Base-by-base conservation (phyloP, 2,888 invertebrate genomes). In the Eupeodes luniger region DNA sequence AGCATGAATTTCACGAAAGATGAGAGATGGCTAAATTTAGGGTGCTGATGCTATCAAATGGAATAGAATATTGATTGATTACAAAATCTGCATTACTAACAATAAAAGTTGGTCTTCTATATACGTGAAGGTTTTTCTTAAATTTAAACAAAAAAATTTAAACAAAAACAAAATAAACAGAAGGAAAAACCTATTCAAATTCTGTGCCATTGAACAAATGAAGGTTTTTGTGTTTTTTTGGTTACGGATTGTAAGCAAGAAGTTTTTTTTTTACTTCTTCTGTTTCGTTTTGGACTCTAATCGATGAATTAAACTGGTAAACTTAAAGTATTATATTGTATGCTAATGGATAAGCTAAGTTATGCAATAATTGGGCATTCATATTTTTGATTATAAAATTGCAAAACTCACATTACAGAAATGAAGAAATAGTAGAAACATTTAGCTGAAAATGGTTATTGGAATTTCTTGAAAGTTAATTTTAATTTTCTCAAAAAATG, bases 181-280 rank as follows among this genome's bases (percentile, higher is more conserved):
- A 34, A 34, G 14, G 16, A 47, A 59, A 11, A 51, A 40, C 27
- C n/a, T 67, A 76, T 84, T 81, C 55, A 72, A 74, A 76, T 80
- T 64, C 55, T 82, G 12, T 36, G 61, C 78, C 55, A 67, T 55
- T 36, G 53, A 85, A 51, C 51, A 40, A 44, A 64, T 55, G 78
- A 86, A 85, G 86, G 79, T 70, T 79, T n/a, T 53, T 1, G 14
- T 16, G 5, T 61, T 69, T 77, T 75, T 67, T 16, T 64, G 47
- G 85, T 82, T 78, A 69, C 69, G 86, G 75, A 76, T 49, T 47
- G 69, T 86, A 80, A 83, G 79, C 79, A 77, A 49, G 34, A 47
- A 57, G 57, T 27, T 51, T 62, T 57, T 78, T 62, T 47, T 10
- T 47, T 12, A n/a, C 11, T 11, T 72, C 53, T 61, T 69, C 57